Evolutionary conservation across 1,140 invertebrate genomes (phyloP).

Genomic region (Drosophila nikananu): DNA sequence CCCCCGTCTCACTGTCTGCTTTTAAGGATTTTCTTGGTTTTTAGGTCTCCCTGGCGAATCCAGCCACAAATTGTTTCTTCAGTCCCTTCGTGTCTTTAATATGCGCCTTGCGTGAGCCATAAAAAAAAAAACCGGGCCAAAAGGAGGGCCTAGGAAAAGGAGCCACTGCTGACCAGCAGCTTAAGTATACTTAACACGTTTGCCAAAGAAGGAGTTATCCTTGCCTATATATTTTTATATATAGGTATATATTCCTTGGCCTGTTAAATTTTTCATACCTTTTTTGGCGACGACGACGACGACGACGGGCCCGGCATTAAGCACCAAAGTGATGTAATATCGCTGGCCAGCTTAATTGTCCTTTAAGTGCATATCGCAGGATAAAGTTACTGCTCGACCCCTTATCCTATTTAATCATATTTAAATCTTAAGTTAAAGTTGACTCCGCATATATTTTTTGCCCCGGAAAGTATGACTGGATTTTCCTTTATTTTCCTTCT

Average conservation of each 20-base stretch:
- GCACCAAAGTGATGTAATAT: constrained; percentile 5
- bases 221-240: neutral
- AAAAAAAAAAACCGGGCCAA: constrained; percentile 30
- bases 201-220: constrained; percentile 41
- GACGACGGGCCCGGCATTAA: constrained; percentile 17
- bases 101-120: constrained; percentile 66
- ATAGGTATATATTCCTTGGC: neutral
- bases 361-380: constrained; percentile 26
- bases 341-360: constrained; percentile 21
- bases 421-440: constrained; percentile 12
- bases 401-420: constrained; percentile 11
- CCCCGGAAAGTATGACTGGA: neutral
- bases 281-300: neutral
- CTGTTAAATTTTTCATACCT: constrained; percentile 25
- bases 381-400: constrained; percentile 3
- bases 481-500: neutral
- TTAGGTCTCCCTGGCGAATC: constrained; percentile 10
- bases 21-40: constrained; percentile 9
- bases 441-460: neutral
- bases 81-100: constrained; percentile 61
- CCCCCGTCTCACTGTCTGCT: neutral
- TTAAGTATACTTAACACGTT: constrained; percentile 78
- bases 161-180: constrained; percentile 26
- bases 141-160: neutral
- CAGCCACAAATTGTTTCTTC: constrained; percentile 43